Conservation (phyloP, 2,113 vertebrate genomes). For the Engystomops pustulosus region DNA sequence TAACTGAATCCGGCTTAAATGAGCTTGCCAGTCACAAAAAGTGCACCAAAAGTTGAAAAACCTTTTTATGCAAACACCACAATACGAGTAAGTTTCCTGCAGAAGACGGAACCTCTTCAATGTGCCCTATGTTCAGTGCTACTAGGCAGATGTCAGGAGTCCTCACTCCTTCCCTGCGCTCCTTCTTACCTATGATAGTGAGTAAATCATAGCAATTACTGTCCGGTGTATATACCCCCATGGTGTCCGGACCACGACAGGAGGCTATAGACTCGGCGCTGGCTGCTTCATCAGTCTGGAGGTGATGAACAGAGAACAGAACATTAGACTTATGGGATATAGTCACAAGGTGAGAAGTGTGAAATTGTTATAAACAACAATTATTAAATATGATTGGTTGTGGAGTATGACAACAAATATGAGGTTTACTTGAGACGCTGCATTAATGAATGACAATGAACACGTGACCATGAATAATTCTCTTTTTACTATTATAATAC, state of each 20-base stretch:
- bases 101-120: too few species aligned
- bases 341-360: background rate
- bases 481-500: background rate
- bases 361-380: background rate
- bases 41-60: too few species aligned
- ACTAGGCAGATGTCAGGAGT: too few species aligned
- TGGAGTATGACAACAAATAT: background rate
- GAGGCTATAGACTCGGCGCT: conserved; percentile 90
- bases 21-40: too few species aligned
- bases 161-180: too few species aligned
- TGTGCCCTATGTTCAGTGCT: too few species aligned
- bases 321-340: conserved; percentile 45
- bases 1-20: too few species aligned
- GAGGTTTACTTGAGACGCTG: background rate
- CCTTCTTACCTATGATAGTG: conserved; percentile 80
- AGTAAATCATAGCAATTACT: conserved; percentile 89
- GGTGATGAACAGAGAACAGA: conserved; percentile 54
- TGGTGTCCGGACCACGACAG: conserved; percentile 82
- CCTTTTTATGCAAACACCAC: too few species aligned
- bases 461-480: background rate
- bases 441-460: background rate
- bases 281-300: conserved; percentile 89
- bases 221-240: conserved; percentile 91
- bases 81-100: too few species aligned
- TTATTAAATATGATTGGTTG: background rate